Conservation (phyloP, 2,797 vertebrate genomes). For the Pseudomugil tenellus region DNA sequence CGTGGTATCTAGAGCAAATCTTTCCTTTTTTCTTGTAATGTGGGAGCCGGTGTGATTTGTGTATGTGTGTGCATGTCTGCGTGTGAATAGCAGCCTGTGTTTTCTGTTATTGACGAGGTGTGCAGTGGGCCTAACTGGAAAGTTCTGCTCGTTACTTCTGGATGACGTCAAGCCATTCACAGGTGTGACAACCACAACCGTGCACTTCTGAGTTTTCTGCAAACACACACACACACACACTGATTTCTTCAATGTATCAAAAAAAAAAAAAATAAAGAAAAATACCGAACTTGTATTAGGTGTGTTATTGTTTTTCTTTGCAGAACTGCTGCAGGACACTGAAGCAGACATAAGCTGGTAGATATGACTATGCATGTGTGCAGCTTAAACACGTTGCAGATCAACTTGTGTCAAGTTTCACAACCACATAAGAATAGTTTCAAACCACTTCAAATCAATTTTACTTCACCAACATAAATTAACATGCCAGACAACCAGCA, state of each 20-base stretch:
- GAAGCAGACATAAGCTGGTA: slow-evolving; percentile 35
- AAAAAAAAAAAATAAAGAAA: slow-evolving; percentile 76
- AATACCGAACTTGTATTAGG: slow-evolving; percentile 70
- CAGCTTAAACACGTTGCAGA: slow-evolving; percentile 16
- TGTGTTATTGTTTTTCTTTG: slow-evolving; percentile 68
- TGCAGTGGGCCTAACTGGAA: slow-evolving; percentile 55
- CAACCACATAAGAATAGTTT: slow-evolving; percentile 13
- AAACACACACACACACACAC: slow-evolving; percentile 1
- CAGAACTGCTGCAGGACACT: slow-evolving; percentile 41
- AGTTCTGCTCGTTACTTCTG: slow-evolving; percentile 57
- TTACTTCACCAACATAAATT: slow-evolving; percentile 70
- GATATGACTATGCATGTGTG: slow-evolving; percentile 24
- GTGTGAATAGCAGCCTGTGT: slow-evolving; percentile 57
- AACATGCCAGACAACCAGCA: slow-evolving; percentile 50
- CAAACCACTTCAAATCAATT: slow-evolving; percentile 36
- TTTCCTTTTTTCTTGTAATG: slow-evolving; percentile 16
- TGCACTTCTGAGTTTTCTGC: slow-evolving; percentile 17
- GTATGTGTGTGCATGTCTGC: slow-evolving; percentile 12
- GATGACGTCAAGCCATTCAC: slow-evolving; percentile 73
- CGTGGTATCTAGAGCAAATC: slow-evolving; percentile 37
- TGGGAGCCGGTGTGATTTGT: slow-evolving; percentile 27
- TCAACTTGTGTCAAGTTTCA: slow-evolving; percentile 7
- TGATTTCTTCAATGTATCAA: slow-evolving; percentile 66
- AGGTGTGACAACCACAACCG: slow-evolving; percentile 68
- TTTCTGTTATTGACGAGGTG: slow-evolving; percentile 78